Evolutionary conservation across 2,797 vertebrate genomes (phyloP).

Genomic region (Gymnoscopelus microlampas): DNA sequence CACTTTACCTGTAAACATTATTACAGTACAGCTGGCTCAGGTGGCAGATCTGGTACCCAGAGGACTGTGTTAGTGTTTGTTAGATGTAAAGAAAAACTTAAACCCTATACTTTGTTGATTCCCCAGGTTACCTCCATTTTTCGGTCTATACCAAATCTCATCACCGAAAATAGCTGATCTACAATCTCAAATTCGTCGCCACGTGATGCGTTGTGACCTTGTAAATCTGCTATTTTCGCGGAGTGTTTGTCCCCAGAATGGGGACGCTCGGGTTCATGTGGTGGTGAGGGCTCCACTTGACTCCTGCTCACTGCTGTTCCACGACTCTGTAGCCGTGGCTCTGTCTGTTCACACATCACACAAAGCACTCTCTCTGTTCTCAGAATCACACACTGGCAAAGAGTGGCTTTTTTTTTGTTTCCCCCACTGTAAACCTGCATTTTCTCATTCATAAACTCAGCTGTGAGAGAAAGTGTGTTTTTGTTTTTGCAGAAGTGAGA

Average conservation of each 20-base stretch:
- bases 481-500: background rate
- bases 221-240: too few relatives aligned
- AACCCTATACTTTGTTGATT: too few relatives aligned
- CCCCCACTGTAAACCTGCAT: background rate
- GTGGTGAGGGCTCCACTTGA: background rate
- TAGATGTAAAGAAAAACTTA: too few relatives aligned
- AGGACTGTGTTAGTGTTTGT: conserved; percentile 19
- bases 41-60: conserved; percentile 16
- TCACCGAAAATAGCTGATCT: too few relatives aligned
- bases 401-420: background rate
- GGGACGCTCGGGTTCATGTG: too few relatives aligned
- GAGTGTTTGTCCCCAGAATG: too few relatives aligned
- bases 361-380: conserved; percentile 6
- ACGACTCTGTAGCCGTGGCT: conserved; percentile 6
- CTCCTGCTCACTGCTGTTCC: conserved; percentile 36
- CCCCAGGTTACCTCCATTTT: too few relatives aligned
- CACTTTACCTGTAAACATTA: conserved; percentile 20
- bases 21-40: conserved; percentile 13
- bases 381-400: conserved; percentile 10
- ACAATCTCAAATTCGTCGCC: too few relatives aligned
- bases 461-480: background rate
- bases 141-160: too few relatives aligned
- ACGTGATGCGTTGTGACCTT: too few relatives aligned
- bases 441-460: conserved; percentile 47
- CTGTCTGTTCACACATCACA: conserved; percentile 31